These are phyloP conservation scores for Acrocephalus kingi DNA, from an alignment of 2,113 vertebrate species.

Conservation along the genomic window DNA sequence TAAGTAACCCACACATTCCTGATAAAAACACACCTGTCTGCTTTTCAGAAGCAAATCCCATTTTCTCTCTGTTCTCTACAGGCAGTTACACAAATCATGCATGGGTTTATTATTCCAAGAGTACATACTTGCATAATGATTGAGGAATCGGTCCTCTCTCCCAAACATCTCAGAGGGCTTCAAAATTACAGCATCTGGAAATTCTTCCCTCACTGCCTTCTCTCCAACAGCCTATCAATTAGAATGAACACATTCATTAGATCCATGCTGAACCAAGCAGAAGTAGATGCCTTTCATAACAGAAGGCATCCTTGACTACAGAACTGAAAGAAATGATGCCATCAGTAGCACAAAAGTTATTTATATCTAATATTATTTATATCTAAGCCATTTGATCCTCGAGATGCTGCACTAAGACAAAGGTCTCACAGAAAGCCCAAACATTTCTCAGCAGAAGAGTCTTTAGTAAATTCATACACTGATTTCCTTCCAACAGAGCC, in stretches of 20 bases:
- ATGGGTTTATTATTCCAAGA: background rate
- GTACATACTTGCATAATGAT: conserved; percentile 87
- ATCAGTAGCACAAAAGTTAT: background rate
- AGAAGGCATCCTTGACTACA: background rate
- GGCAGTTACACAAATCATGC: background rate
- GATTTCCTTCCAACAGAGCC: background rate
- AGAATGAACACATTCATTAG: background rate
- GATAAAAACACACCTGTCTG: background rate
- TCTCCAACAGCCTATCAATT: conserved; percentile 89
- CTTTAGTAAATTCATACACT: background rate
- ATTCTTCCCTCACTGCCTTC: conserved; percentile 82
- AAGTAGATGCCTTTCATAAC: background rate
- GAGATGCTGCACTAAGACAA: background rate
- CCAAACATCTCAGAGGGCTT: conserved; percentile 93
- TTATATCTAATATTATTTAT: background rate
- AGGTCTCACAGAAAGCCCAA: background rate
- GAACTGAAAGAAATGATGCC: background rate
- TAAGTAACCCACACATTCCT: background rate
- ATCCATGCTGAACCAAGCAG: background rate
- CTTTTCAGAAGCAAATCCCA: background rate
- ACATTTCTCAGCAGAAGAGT: background rate
- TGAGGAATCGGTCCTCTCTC: conserved; percentile 93
- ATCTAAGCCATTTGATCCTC: background rate
- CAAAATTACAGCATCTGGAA: conserved; percentile 90
- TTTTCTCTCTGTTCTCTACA: background rate